Conservation (phyloP, 2,113 vertebrate genomes). For the Scomber japonicus region DNA sequence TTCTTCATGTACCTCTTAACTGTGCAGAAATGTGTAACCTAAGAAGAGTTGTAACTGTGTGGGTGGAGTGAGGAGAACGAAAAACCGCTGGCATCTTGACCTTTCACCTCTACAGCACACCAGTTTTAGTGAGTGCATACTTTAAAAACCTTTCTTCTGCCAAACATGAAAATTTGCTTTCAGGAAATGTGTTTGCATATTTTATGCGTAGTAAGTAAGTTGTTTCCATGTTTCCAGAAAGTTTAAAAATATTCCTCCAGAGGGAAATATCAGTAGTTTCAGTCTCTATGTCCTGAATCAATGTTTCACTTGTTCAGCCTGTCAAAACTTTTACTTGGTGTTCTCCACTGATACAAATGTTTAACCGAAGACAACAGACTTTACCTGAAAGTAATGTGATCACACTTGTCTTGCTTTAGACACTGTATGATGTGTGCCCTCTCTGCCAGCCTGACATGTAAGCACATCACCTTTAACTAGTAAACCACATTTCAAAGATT, state of each 20-base stretch:
- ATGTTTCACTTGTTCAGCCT: constrained; percentile 9
- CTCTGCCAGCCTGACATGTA: background rate
- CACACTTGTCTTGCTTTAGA: background rate
- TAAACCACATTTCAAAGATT: constrained; percentile 48
- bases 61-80: constrained; percentile 18
- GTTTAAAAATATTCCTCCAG: background rate
- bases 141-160: constrained; percentile 15
- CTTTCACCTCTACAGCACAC: constrained; percentile 27
- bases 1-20: background rate
- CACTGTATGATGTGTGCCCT: background rate
- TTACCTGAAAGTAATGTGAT: constrained; percentile 5
- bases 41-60: background rate
- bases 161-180: background rate
- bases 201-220: background rate
- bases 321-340: background rate
- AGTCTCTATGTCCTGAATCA: background rate
- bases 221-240: background rate
- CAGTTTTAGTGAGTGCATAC: background rate
- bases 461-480: constrained; percentile 41
- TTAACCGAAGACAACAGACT: background rate
- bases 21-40: background rate
- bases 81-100: constrained; percentile 10
- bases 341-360: background rate
- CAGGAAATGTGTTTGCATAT: background rate
- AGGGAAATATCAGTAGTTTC: too few relatives aligned